Evolutionary conservation across 2,797 vertebrate genomes (phyloP).

Genomic region (Setipinna tenuifilis): DNA sequence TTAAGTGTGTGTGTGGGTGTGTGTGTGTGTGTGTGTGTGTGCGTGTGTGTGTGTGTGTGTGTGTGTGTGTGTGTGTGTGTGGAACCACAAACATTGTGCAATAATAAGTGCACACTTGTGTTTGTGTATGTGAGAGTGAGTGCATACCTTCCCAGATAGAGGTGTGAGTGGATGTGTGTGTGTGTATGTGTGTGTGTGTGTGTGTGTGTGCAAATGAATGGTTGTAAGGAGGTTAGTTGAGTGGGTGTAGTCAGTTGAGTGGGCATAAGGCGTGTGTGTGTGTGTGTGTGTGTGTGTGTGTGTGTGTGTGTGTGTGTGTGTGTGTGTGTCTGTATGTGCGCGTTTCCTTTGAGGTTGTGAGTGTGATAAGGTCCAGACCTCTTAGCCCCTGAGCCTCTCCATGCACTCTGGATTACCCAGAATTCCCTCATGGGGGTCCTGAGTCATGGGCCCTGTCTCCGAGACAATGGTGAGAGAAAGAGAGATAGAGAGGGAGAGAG

Average conservation of each 20-base stretch:
- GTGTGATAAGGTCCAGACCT: conserved; percentile 26
- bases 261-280: conserved; percentile 19
- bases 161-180: neutral
- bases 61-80: neutral
- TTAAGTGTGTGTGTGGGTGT: neutral
- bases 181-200: neutral
- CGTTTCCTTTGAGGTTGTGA: neutral
- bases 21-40: neutral
- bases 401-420: conserved; percentile 29
- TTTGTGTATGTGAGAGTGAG: neutral
- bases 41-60: neutral
- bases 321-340: neutral
- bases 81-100: too few species aligned
- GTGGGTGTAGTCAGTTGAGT: neutral
- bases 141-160: neutral
- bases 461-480: conserved; percentile 27
- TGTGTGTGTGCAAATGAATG: neutral
- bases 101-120: neutral
- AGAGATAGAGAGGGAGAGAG: neutral
- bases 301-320: conserved; percentile 27
- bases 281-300: conserved; percentile 32
- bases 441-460: conserved; percentile 23
- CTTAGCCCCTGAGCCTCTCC: neutral
- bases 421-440: conserved; percentile 30
- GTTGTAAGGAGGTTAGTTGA: neutral